Evolutionary conservation across 1,140 invertebrate species (phyloP), one percentile per base, ranked within the genome.

Genomic region (Lithobius niger): DNA sequence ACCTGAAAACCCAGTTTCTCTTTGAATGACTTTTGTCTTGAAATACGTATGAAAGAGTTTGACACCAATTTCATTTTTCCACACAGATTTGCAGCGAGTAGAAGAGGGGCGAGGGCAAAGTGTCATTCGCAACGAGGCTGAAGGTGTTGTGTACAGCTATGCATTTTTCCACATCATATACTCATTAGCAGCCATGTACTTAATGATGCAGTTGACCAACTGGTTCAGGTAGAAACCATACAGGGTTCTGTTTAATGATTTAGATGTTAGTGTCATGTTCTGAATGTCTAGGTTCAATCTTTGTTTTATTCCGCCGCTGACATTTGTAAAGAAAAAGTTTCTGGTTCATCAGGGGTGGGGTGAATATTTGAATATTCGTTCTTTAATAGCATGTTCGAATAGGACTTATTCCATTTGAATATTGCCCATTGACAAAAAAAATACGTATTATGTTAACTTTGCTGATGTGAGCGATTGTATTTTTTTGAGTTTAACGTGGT

Each of bases 121-220:
- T 42, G 68, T 74, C 2, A 60, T 66, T 10, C 63, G 68, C 24
- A 70, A 74, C 62, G 72, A 74, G 56, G 57, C 57, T 16, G 65
- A 67, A 13, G 65, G 65, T 19, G 67, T 71, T 21, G 58, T 61
- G 2, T 74, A 74, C 57, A 71, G 67, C 54, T 74, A 74, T 47
- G 63, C 69, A 21, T 72, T 74, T 57, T 73, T 74, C 56, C 73
- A 74, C 56, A 62, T 73, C 48, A 60, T 74, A 10, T 71, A 70
- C 57, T 65, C 61, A 48, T 55, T 73, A 25, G 71, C 73, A 22
- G 65, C 61, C 45, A 65, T 74, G 18, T 72, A 74, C 57, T 67
- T 73, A 47, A 73, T 74, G 72, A 74, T 74, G 72, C 70, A 72
- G 59, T 63, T 74, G 0, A 74, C 73, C n/a, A 71, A 71, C 60